Evolutionary conservation across 2,113 vertebrate species (phyloP).

Genomic region (Alosa alosa): DNA sequence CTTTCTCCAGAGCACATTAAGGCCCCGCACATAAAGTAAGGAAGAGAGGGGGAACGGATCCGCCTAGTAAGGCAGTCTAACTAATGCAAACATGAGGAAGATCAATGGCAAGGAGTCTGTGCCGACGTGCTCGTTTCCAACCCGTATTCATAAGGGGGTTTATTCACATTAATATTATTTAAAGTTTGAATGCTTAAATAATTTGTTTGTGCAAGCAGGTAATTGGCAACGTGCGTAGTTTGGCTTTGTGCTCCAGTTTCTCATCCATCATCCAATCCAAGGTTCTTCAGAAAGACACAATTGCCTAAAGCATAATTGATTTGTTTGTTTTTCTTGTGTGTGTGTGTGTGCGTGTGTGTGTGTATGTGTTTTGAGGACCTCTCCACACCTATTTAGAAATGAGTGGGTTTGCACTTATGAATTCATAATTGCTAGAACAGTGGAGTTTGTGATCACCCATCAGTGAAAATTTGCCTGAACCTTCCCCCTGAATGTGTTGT

Average conservation of each 20-base stretch:
- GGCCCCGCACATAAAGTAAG: slow-evolving; percentile 46
- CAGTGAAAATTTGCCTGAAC: neutral
- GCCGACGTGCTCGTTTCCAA: neutral
- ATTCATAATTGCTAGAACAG: neutral
- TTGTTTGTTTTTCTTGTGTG: slow-evolving; percentile 11
- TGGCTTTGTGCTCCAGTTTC: neutral
- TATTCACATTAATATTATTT: slow-evolving; percentile 22
- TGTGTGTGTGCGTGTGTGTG: slow-evolving; percentile 2
- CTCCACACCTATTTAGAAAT: neutral
- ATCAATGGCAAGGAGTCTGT: neutral
- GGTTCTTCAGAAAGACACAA: slow-evolving; percentile 19
- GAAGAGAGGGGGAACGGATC: slow-evolving; percentile 31
- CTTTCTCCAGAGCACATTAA: slow-evolving; percentile 52
- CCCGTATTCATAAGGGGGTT: slow-evolving; percentile 11
- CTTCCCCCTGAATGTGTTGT: neutral
- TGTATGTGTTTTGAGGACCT: neutral
- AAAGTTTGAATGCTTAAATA: slow-evolving; percentile 20
- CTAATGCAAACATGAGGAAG: slow-evolving; percentile 7
- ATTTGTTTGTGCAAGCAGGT: slow-evolving; percentile 21
- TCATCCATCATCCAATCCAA: slow-evolving; percentile 14
- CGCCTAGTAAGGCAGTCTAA: slow-evolving; percentile 26
- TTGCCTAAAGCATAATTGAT: slow-evolving; percentile 17
- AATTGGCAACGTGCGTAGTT: slow-evolving; percentile 16
- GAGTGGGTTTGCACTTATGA: slow-evolving; percentile 8
- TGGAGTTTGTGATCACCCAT: neutral